phyloP scores from a whole-genome alignment of 2,113 vertebrate genomes.

The Tamias sibiricus region DNA sequence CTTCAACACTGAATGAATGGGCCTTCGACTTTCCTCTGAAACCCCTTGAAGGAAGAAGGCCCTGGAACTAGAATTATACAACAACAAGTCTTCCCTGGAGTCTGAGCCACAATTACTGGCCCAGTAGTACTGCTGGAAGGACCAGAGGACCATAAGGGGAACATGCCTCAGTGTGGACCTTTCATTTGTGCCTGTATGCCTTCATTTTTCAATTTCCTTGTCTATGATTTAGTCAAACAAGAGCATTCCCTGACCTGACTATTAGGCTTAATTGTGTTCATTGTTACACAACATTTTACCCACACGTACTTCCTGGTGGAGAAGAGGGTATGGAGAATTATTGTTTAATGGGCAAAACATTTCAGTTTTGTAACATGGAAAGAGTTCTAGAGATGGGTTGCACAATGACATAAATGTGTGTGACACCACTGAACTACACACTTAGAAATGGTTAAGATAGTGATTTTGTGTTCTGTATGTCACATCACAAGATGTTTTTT shows the following conservation, averaged over 20 bases:
- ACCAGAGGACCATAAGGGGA: accelerated
- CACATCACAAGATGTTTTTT: no score
- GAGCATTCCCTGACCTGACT: neutral
- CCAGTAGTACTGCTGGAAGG: neutral
- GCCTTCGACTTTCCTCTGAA: neutral
- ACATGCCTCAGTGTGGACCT: accelerated
- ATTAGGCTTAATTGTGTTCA: neutral
- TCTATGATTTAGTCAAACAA: slow-evolving; percentile 15
- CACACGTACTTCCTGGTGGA: neutral
- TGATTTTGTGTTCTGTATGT: no score
- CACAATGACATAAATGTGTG: neutral
- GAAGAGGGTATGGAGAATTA: neutral
- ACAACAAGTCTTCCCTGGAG: no score
- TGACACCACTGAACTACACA: neutral
- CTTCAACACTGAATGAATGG: neutral
- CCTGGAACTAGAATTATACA: neutral
- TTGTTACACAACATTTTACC: neutral
- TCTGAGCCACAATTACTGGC: accelerated
- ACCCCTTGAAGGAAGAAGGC: neutral
- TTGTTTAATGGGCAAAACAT: neutral
- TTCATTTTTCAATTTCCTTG: neutral
- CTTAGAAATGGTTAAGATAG: neutral
- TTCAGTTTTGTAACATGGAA: slow-evolving; percentile 40
- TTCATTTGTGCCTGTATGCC: neutral
- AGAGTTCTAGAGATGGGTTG: neutral